A percentile compares a stretch with the other conserved stretches of the same genome.
These are phyloP conservation scores for Austrolebias charrua DNA, from an alignment of 2,797 vertebrate species.

Conservation along the genomic window DNA sequence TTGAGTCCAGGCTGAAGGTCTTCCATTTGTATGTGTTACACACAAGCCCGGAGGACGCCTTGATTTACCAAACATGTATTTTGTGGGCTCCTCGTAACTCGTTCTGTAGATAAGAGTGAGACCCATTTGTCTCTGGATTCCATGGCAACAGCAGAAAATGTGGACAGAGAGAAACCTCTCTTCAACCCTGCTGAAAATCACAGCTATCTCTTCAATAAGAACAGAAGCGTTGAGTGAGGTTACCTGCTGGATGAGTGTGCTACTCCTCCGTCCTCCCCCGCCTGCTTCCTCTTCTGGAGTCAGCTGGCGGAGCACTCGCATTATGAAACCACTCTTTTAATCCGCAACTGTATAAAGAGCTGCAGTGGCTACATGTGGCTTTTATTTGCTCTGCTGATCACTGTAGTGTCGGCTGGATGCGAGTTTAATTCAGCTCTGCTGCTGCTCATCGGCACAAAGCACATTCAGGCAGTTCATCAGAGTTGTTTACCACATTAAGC, in stretches of 20 bases:
- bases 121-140: constrained; percentile 61
- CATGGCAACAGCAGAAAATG: constrained; percentile 65
- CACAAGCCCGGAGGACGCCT: constrained; percentile 12
- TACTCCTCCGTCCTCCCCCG: constrained; percentile 29
- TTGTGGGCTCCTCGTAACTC: constrained; percentile 39
- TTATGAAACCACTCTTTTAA: constrained; percentile 43
- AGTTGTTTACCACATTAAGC: constrained; percentile 41
- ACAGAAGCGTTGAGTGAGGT: constrained; percentile 47
- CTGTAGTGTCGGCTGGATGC: constrained; percentile 29
- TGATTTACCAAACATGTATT: constrained; percentile 28
- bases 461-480: constrained; percentile 45
- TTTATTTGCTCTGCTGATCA: constrained; percentile 36
- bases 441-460: constrained; percentile 43
- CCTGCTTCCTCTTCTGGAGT: constrained; percentile 9
- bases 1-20: neutral
- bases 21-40: constrained; percentile 5
- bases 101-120: constrained; percentile 42
- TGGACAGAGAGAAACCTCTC: constrained; percentile 46
- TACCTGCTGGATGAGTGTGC: constrained; percentile 37
- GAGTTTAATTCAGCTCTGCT: constrained; percentile 59
- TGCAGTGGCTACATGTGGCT: constrained; percentile 3
- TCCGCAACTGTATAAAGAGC: constrained; percentile 30
- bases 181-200: constrained; percentile 59
- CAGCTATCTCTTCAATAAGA: constrained; percentile 44
- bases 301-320: constrained; percentile 28